Base-by-base conservation (phyloP, 2,797 vertebrate genomes). In the Manis pentadactyla region DNA sequence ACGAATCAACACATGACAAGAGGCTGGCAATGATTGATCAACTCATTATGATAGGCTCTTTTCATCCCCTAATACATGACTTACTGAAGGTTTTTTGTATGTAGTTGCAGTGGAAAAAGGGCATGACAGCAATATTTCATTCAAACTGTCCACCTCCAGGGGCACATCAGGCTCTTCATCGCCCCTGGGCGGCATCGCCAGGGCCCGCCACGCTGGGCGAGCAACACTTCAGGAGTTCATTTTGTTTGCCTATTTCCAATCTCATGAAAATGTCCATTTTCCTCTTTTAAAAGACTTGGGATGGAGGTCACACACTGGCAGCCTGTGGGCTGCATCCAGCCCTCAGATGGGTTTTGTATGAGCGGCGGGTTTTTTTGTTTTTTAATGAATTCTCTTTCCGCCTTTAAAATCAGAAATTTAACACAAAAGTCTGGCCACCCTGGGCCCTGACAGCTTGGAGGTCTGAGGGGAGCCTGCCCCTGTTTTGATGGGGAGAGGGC, bases 21-120 rank as follows among this genome's bases (percentile, higher is more conserved):
- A 84, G 94, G 34, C 86, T 87, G 79, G 73, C 88, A 71, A 69
- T 97, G 94, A 96, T 97, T 96, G 95, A 97, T 97, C 94, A 96
- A 94, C 94, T 95, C 87, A 92, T 97, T 90, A 92, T 42, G 75
- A 92, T 5, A 81, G 37, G 39, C 51, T 93, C n/a, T 81, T 90
- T 69, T 88, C 34, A 61, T 55, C 5, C 55, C 29, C 5, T 21
- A 19, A 21, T 21, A 71, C 1, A 3, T n/a, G 46, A 77, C 95
- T 92, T 71, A 51, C 21, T 79, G 74, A 81, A 31, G 55, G 18
- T 37, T 88, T 86, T 93, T 94, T 92, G 46, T 39, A 59, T 51
- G 68, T 81, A 39, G 34, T 82, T 95, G 34, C 55, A 71, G 11
- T 63, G 23, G 42, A 77, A 85, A 71, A 25, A 46, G 46, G 51